Evolutionary conservation across 1,140 invertebrate genomes (phyloP), one percentile per base, ranked within the genome.

Genomic region (Drosophila serrata): DNA sequence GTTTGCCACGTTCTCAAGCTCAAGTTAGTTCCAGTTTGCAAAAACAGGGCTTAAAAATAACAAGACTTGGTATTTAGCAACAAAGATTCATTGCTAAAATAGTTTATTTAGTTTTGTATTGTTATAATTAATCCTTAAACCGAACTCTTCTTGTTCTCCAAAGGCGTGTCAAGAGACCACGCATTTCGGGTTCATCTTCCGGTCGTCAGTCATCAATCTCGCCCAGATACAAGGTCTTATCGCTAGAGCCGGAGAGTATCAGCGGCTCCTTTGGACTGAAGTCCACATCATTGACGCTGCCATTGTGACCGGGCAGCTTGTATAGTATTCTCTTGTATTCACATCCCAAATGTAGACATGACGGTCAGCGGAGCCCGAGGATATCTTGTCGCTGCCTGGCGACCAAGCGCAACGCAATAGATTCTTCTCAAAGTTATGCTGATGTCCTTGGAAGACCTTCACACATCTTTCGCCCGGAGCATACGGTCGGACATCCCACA

Each of bases 371-470:
- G 98, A 99, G 0, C 99, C 99, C 0, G 97, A 96, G 4, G 97
- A 95, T 31, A 90, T 97, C 93, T 96, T 96, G 48, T 95, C 96
- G 4, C 97, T 97, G 93, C 99, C 98, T 2, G 95, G 94, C 1
- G 98, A 97, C 98, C 98, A 99, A 0, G 95, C 94, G 93, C 98
- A 98, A 17, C 96, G 94, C 19, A 99, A 92, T 46, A 99, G 93
- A 93, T 98, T 98, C 94, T 99, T 99, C 94, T 99, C 99, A 94
- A 99, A 99, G 93, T 99, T 99, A 93, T 99, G 98, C 86, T 98
- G 98, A 94, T 99, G 98, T 0, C 98, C 98, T 29, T 94, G 94
- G 65, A 99, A 95, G 39, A 99, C 96, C 94, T 99, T 99, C 0
- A 99, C 96, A 93, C 98, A 99, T 72, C 99, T 94, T 87, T 99